Percentiles rank a stretch among this genome's conserved stretches.
Evolutionary conservation across 2,113 vertebrate genomes (phyloP).

Genomic region (Lophius piscatorius): DNA sequence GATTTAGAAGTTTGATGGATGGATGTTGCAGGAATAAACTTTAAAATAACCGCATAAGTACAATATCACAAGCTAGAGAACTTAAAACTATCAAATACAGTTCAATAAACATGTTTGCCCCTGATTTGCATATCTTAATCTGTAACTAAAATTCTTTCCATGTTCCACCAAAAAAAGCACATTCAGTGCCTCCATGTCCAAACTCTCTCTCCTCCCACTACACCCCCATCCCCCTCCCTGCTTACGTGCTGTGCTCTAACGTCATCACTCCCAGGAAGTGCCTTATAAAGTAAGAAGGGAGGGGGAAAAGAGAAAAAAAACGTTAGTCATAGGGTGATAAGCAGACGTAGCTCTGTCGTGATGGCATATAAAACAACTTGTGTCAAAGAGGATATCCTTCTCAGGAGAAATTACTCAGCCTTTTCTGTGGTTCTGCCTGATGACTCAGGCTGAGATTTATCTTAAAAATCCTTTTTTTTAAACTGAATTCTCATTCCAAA

Average conservation of each 20-base stretch:
- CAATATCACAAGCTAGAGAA: not conserved
- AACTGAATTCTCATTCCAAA: not conserved
- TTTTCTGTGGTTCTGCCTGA: conserved; percentile 16
- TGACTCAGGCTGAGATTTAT: conserved; percentile 49
- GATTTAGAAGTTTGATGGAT: not conserved
- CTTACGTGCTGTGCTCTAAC: conserved; percentile 47
- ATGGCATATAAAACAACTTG: conserved; percentile 46
- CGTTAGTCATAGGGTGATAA: conserved; percentile 53
- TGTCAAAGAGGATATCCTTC: conserved; percentile 43
- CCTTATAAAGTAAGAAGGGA: conserved; percentile 77
- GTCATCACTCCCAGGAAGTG: conserved; percentile 77
- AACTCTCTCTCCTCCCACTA: conserved; percentile 30
- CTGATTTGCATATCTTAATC: conserved; percentile 1
- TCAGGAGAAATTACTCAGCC: conserved; percentile 20
- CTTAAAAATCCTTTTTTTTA: conserved; percentile 9
- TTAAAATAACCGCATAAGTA: too few relatives aligned
- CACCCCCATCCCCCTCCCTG: conserved; percentile 9
- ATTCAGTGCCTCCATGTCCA: conserved; percentile 12
- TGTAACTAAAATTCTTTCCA: conserved; percentile 5
- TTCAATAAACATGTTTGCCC: not conserved
- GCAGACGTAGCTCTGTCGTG: conserved; percentile 51
- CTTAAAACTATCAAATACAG: not conserved
- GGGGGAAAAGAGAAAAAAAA: conserved; percentile 37
- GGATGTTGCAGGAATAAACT: not conserved
- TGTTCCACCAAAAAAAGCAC: conserved; percentile 36